Evolutionary conservation across 2,113 vertebrate species (phyloP), one percentile per base, ranked within the genome.

Genomic region (Boleophthalmus pectinirostris): DNA sequence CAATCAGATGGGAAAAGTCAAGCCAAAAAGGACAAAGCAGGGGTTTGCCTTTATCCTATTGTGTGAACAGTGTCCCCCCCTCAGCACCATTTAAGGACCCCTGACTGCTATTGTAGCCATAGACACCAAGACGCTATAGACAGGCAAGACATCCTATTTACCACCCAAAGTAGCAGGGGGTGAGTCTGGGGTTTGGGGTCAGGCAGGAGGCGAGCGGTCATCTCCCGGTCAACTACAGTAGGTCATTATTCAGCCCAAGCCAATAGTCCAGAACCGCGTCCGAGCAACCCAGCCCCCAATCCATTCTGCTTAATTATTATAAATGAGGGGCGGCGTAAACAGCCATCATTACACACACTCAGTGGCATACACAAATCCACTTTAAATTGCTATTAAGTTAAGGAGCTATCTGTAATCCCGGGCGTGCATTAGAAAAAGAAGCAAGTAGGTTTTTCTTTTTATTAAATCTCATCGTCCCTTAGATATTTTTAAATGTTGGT

Each of bases 281-380:
- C 77, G 73, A 88, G 84, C 87, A 76, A 63, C 88, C 83, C 86
- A 75, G 84, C 89, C 58, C 94, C 93, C 94, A 91, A 95, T 96
- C 95, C 94, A 96, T 96, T 95, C 94, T 93, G 94, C 93, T 94
- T 97, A 97, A 98, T 97, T 97, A 96, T 96, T 96, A 96, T 95
- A 96, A 96, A 97, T 95, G 96, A 95, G 92, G 93, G 93, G 94
- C 90, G 92, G 94, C 92, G 91, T 93, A 94, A 94, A 94, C 94
- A 94, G 93, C 91, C 91, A 91, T 94, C 92, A 91, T 94, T 94
- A 94, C 92, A 93, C 91, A 93, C 92, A 93, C 92, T 94, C 93
- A 93, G 91, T 91, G 92, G 92, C 92, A 89, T 87, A 93, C 92
- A 94, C 93, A 93, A 92, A 94, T 93, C 92, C 92, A 93, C 93